A percentile compares a stretch with the other conserved stretches of the same genome.
phyloP scores from a whole-genome alignment of 2,113 vertebrate genomes.

The Sinocyclocheilus anophthalmus region DNA sequence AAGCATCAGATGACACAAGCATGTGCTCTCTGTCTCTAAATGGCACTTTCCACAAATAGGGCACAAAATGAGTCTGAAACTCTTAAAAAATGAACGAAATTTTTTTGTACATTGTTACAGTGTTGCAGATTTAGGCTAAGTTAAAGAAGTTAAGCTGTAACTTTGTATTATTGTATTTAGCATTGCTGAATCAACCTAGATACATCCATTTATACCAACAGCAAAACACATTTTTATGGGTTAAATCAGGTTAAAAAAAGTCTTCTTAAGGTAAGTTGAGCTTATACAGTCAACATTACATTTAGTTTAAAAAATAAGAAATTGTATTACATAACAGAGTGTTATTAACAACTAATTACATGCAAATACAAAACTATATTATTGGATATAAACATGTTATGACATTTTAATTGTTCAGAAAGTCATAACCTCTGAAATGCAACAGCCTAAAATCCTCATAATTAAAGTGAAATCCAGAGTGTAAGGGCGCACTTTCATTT shows the following conservation, averaged over 20 bases:
- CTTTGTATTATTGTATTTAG: background rate
- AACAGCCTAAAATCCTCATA: background rate
- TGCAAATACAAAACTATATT: background rate
- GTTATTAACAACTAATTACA: background rate
- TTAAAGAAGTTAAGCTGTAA: background rate
- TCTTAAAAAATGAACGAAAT: background rate
- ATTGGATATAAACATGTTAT: background rate
- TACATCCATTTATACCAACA: too few relatives aligned
- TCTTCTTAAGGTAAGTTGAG: background rate
- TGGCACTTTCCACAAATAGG: background rate
- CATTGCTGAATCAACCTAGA: too few relatives aligned
- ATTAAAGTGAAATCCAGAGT: background rate
- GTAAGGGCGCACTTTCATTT: background rate
- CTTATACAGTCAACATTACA: background rate
- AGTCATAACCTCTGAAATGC: background rate
- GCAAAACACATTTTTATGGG: too few relatives aligned
- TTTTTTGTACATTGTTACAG: background rate
- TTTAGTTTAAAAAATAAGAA: background rate
- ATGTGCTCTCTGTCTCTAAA: constrained; percentile 33
- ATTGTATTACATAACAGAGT: background rate
- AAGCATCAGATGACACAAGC: constrained; percentile 52
- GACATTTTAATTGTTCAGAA: background rate
- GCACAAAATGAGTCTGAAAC: background rate
- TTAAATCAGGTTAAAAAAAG: too few relatives aligned
- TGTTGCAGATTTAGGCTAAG: background rate